Conservation (phyloP, 2,888 invertebrate genomes). For the Mycalesis mineus region DNA sequence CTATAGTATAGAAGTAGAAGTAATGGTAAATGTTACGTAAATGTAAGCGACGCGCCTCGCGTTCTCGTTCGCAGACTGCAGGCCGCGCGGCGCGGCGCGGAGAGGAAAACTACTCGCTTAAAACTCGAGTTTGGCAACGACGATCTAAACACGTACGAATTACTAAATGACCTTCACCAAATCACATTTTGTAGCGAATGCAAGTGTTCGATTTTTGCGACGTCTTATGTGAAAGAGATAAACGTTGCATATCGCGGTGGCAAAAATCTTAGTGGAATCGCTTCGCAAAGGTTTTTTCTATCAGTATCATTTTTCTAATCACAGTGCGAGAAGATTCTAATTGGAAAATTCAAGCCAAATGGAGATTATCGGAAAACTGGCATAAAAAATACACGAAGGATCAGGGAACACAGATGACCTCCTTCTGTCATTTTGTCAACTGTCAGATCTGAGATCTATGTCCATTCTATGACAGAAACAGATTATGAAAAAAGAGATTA, state of each 20-base stretch:
- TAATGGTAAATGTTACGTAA: slow-evolving; percentile 40
- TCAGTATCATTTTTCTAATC: neutral
- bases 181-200: slow-evolving; percentile 70
- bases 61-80: slow-evolving; percentile 22
- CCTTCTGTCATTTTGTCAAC: too few species aligned
- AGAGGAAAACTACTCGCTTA: slow-evolving; percentile 33
- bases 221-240: slow-evolving; percentile 1
- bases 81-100: slow-evolving; percentile 28
- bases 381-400: neutral
- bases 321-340: neutral
- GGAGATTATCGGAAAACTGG: neutral
- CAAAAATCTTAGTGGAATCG: neutral
- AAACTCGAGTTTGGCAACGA: slow-evolving; percentile 34
- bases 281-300: neutral
- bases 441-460: too few species aligned
- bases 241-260: neutral
- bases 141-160: slow-evolving; percentile 30
- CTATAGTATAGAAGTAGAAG: neutral
- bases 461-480: too few species aligned
- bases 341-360: neutral
- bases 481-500: too few species aligned
- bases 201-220: slow-evolving; percentile 10
- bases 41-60: slow-evolving; percentile 31
- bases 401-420: too few species aligned
- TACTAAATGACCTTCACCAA: slow-evolving; percentile 47